Base-by-base conservation (phyloP, 2,797 vertebrate species). In the Urophycis tenuis region DNA sequence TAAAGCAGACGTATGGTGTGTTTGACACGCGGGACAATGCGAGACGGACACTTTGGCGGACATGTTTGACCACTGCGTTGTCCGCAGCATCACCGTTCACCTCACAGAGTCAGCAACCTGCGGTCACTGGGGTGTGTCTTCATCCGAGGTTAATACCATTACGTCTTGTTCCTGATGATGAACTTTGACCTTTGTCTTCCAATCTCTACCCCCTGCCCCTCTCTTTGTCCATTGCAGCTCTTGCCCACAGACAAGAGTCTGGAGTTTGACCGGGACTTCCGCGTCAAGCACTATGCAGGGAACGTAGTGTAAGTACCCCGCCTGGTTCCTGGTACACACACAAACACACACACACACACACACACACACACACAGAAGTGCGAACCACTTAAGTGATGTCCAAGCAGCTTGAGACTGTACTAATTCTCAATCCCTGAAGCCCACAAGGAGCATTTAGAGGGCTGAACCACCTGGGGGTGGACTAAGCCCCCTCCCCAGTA, bases 181-280 rank as follows among this genome's bases (percentile, higher is more conserved):
- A 1, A 31, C 11, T 12, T 70, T 3, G 5, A 32, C 83, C 15
- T 77, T 71, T 79, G 76, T 73, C 67, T 32, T 15, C 7, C 29
- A 8, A 19, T 60, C 45, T 60, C 29, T 39, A 15, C 70, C n/a
- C 49, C 12, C 25, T 29, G 25, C 32, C 15, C 33, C 67, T 53
- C n/a, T 72, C 45, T 79, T 25, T 73, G 5, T 82, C 19, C 79
- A 77, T 87, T 76, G 72, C 87, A 99, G 97, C 94, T 98, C 74
- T 95, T 95, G 39, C 95, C 96, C 0, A 94, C 93, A 0, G 97
- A 99, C 90, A 99, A 99, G 90, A 95, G 87, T 74, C 84, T 99
- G 91, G 97, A 98, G 88, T 99, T 98, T 35, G 96, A 99, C 88
- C 87, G 97, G 88, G 97, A 99, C 90, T 99, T 99, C 88, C 95